Evolutionary conservation across 2,797 vertebrate species (phyloP), one percentile per base, ranked within the genome.

Genomic region (Menidia menidia): DNA sequence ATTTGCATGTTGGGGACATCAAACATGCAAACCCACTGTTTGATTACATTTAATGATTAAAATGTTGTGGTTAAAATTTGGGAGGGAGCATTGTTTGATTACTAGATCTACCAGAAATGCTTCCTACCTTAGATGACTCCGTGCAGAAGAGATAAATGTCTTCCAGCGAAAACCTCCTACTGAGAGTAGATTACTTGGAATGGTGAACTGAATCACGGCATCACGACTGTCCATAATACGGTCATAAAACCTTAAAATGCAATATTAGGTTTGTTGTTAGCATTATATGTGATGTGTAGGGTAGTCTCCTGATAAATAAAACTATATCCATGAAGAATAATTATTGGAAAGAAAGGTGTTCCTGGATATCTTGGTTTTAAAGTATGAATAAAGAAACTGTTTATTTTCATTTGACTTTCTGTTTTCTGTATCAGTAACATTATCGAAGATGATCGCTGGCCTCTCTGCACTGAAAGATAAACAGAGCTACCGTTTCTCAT

Each of bases 401-500:
- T 67, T 59, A 45, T 30, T 14, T 9, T 6, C 0, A 47, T 51
- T 48, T 60, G 1, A 35, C 19, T 0, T 39, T 48, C 42, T 60
- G 45, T 41, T 62, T 47, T 3, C 14, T 57, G 2, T 47, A 61
- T 66, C 60, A 47, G n/a, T 19, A 64, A 48, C 7, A 60, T 48
- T 39, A 71, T 78, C 62, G 59, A 47, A 30, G 53, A 55, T 56
- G 45, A 47, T 30, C n/a, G 4, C 3, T 43, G 53, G 3, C 4
- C 35, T 30, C 9, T 77, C 60, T 60, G 44, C 59, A 13, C 6
- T 66, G 33, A 71, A 75, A 81, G 71, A 85, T 84, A 87, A 83
- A 82, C 68, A 84, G 50, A 87, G 81, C 66, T 43, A 47, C 48
- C 16, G 33, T 79, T 44, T 83, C 55, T 81, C 44, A 88, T 91